A percentile compares a stretch with the other conserved stretches of the same genome.
phyloP scores from a whole-genome alignment of 1,140 invertebrate species.

The Drosophila quadrilineata region DNA sequence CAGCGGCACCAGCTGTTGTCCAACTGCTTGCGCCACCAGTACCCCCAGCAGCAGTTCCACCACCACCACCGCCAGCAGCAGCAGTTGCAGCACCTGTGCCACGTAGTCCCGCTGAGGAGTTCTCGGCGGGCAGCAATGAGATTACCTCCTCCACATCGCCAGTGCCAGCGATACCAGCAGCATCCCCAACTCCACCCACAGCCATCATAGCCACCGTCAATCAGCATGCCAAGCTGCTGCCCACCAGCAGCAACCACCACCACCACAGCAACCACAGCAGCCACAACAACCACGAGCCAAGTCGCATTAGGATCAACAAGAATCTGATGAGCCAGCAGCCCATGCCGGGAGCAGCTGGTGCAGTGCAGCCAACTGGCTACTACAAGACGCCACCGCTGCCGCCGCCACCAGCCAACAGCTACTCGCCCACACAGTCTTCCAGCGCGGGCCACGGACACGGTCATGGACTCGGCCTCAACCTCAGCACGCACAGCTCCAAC shows the following conservation, averaged over 20 bases:
- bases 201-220: conserved; percentile 76
- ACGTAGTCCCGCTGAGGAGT: conserved; percentile 80
- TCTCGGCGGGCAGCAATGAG: conserved; percentile 82
- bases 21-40: conserved; percentile 12
- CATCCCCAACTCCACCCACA: not conserved
- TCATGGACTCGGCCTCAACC: too few species aligned
- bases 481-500: conserved; percentile 69
- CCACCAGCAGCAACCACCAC: conserved; percentile 43
- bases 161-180: conserved; percentile 40
- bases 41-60: conserved; percentile 10
- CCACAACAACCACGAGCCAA: conserved; percentile 55
- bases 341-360: conserved; percentile 9
- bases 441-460: too few species aligned
- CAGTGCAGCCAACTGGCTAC: conserved; percentile 25
- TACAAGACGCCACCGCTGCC: conserved; percentile 47
- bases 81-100: conserved; percentile 27
- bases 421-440: conserved; percentile 76
- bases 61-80: conserved; percentile 3
- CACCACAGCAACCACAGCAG: conserved; percentile 32
- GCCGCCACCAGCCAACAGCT: too few species aligned
- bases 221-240: conserved; percentile 75
- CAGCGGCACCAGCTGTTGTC: conserved; percentile 9
- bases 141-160: conserved; percentile 85
- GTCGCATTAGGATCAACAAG: conserved; percentile 78
- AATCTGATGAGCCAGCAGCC: conserved; percentile 65